Conservation (phyloP, 2,113 vertebrate species). For the Nerophis lumbriciformis region DNA sequence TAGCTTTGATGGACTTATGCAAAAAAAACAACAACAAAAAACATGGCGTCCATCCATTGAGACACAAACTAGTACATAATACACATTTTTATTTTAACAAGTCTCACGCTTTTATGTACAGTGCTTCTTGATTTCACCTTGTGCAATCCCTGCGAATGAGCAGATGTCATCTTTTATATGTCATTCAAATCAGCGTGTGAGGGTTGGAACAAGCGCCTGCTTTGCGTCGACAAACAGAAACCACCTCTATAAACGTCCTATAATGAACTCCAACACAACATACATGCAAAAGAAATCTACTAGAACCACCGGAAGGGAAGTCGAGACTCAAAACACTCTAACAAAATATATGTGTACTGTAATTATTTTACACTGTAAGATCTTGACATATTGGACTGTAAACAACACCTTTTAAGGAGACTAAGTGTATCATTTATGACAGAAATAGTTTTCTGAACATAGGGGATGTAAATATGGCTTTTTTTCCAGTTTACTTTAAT, state of each 20-base stretch:
- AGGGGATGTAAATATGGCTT: constrained; percentile 2
- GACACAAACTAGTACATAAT: constrained; percentile 9
- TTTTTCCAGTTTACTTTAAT: neutral
- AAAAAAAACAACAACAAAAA: neutral
- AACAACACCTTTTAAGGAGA: constrained; percentile 23
- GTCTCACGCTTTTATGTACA: constrained; percentile 33
- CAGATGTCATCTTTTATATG: constrained; percentile 1
- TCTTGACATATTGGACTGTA: constrained; percentile 5
- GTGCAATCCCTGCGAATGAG: no score
- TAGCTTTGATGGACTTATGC: neutral
- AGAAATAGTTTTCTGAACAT: constrained; percentile 12
- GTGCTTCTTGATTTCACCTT: constrained; percentile 1
- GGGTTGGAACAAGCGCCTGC: constrained; percentile 8
- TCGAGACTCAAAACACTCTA: constrained; percentile 31
- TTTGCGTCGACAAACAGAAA: constrained; percentile 19
- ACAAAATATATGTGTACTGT: constrained; percentile 6
- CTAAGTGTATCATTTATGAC: constrained; percentile 3
- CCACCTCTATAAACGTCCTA: constrained; percentile 22
- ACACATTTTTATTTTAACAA: constrained; percentile 51
- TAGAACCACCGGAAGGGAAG: constrained; percentile 36
- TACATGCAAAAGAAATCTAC: constrained; percentile 48
- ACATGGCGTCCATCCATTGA: neutral
- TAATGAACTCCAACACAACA: constrained; percentile 48
- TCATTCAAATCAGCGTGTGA: constrained; percentile 11
- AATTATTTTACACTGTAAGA: neutral